phyloP scores from a whole-genome alignment of 2,797 vertebrate genomes.

The Enteromius paludinosus region DNA sequence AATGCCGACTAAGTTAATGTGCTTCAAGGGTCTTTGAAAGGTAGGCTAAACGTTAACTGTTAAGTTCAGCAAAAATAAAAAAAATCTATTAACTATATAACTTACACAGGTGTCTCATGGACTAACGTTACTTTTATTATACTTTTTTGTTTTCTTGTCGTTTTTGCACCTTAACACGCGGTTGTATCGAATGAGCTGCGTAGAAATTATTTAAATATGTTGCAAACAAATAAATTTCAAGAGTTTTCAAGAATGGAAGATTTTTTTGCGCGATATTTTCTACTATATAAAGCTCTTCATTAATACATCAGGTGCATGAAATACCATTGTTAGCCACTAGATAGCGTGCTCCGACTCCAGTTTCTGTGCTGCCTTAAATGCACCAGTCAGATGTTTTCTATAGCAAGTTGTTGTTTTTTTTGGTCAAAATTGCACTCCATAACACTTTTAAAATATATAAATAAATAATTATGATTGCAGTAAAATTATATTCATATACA shows the following conservation, averaged over 20 bases:
- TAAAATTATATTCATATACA: neutral
- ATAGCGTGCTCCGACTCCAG: slow-evolving; percentile 1
- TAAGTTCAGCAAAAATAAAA: neutral
- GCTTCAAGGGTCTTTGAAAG: neutral
- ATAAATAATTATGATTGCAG: neutral
- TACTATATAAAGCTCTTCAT: neutral
- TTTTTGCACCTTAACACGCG: neutral
- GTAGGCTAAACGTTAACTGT: no score
- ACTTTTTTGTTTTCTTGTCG: neutral
- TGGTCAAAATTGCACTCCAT: neutral
- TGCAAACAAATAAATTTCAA: neutral
- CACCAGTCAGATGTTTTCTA: neutral
- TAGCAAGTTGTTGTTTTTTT: neutral
- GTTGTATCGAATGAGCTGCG: neutral
- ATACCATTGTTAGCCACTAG: slow-evolving; percentile 10
- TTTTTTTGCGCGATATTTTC: neutral
- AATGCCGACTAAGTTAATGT: neutral
- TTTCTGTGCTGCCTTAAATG: neutral
- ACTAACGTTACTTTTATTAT: neutral
- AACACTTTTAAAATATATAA: neutral
- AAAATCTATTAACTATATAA: neutral
- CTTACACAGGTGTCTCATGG: neutral
- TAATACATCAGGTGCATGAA: neutral
- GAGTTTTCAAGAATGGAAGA: neutral
- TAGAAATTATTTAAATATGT: neutral